Base-by-base conservation (phyloP, 2,888 invertebrate species). In the Tetrapedia diversipes region DNA sequence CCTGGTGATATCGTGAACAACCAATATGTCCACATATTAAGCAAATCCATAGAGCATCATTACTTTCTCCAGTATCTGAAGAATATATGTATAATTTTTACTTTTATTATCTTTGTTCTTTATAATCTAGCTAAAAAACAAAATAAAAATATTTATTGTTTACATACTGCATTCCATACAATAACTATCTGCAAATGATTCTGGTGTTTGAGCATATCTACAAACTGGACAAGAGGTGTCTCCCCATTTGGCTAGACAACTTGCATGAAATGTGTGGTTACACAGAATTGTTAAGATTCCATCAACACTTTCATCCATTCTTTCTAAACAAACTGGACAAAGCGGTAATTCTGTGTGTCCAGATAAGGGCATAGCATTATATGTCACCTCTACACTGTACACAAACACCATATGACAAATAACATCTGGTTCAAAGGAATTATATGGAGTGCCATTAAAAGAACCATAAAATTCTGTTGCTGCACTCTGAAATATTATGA, bases 161-260 rank as follows among this genome's bases (percentile, higher is more conserved):
- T 79, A 89, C 57, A 91, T 92, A 77, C 94, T 94, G 91, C 96
- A 97, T 86, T 94, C 94, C 88, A 94, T 94, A 89, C 97, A 97
- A 68, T 93, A 92, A 81, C 95, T 95, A 80, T 94, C 94, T 1
- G 94, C 95, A 29, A 95, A 93, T 39, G 95, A 94, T 92, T 97
- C 97, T 7, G 97, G 97, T 0, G 96, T 96, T 92, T 97, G 97
- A 73, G 95, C 95, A 90, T 96, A 96, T 63, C 99, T 96, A 92
- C 99, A 99, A 70, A 99, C 98, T 0, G 99, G 99, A 91, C 99
- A 99, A 70, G 98, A 98, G 85, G 97, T 97, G 92, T 99, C 98
- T 22, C 97, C 96, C 99, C 99, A 99, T 91, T 99, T 97, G 84
- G 97, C 95, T 60, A 99, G 93, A 92, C 99, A 99, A 89, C 95